Evolutionary conservation across 2,113 vertebrate species (phyloP), one percentile per base, ranked within the genome.

Genomic region (Neotoma lepida): DNA sequence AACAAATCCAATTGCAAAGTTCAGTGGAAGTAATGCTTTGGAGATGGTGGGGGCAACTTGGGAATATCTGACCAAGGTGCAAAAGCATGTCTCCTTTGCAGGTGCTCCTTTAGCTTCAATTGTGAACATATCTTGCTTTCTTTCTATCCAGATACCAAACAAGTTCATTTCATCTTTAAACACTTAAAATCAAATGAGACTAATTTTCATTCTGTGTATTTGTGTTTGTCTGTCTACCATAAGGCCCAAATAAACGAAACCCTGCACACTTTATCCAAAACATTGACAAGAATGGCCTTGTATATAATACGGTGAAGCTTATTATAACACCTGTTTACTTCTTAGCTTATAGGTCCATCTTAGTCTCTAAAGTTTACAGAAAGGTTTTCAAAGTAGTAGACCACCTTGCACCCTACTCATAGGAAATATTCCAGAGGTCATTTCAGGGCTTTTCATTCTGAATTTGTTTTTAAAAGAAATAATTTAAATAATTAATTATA

Each of bases 391-490:
- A 8, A 2, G 6, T 82, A 20, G 22, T 15, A 56, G n/a, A 87
- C 7, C 88, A 71, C 35, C 28, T 89, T 81, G 12, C 1, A 56
- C 51, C 7, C 41, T 1, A 71, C 3, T 80, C 18, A 51, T 28
- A 15, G 39, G 73, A 33, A 90, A 84, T 88, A 77, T 41, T 90
- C 15, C 10, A 58, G 18, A n/a, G 33, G 61, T 44, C 9, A 63
- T 51, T 80, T 66, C 28, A 76, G 51, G 33, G 39, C 9, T 78
- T 46, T 94, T 77, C 35, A 35, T 46, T 51, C 13, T n/a, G 44
- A 88, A 81, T 39, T 68, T 92, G 46, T 33, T 92, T 94, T 88
- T 77, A 26, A 92, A 93, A 90, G 6, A 92, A 84, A 30, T 39
- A 33, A 71, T 74, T 88, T 58, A 90, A 94, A 73, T 82, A 49